Base-by-base conservation (phyloP, 2,113 vertebrate species). In the Sphaerodactylus townsendi region DNA sequence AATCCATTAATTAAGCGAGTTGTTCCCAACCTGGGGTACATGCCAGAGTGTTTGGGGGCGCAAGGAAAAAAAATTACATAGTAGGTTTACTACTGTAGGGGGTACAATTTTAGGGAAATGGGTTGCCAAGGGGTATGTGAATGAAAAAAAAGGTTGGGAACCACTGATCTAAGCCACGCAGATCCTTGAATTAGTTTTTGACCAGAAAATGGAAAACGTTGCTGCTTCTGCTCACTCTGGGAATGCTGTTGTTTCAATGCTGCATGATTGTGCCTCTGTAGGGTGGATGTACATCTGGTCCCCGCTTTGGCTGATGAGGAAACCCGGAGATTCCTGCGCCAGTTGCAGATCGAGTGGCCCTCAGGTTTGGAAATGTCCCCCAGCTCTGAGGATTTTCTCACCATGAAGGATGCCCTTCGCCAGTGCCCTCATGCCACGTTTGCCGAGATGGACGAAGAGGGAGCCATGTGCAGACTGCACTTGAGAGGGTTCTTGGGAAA, bases 261-360 rank as follows among this genome's bases (percentile, higher is more conserved):
- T 17, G 4, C 1, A 14, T 30, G 13, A 72, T 39, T 1, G 46
- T 39, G 19, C 4, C 85, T 41, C 28, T 14, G 7, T 85, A 97
- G 98, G 83, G 94, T 96, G 50, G 10, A 76, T 1, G 96, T 97
- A n/a, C 87, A 89, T 56, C 94, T 93, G 77, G 97, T 97, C 81
- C 98, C 98, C 0, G 88, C 93, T 0, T 94, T 96, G 59, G 84
- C 92, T 0, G 90, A 96, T 21, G 94, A 95, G 44, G 92, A 95
- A 33, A 92, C 96, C 81, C 46, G 81, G 83, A 48, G 81, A 48
- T 94, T 98, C 77, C 95, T 99, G 75, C 93, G 79, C 84, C 94
- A 93, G 70, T 95, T 99, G 50, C 93, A 92, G 2, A 74, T 99
- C 0, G 93, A 95, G 77, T 99, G 98, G 98, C 96, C 97, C 0